Base-by-base conservation (phyloP, 1,140 invertebrate genomes). In the Doryteuthis pealeii region DNA sequence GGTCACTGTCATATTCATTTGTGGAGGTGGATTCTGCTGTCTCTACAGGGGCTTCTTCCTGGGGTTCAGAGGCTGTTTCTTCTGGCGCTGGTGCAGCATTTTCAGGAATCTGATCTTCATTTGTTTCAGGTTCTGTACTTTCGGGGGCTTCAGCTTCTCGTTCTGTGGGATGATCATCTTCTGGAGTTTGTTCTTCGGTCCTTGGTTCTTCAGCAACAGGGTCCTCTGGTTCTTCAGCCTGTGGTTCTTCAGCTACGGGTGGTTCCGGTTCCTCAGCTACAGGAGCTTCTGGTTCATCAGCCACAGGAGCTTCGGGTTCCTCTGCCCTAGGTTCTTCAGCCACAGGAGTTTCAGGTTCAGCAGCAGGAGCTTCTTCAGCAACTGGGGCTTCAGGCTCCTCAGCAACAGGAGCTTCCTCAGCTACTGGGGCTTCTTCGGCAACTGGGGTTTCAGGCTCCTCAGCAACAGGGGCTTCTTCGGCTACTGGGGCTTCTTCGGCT, bases 91-190 rank as follows among this genome's bases (percentile, higher is more conserved):
- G 5, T 15, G 54, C 54, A 62, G 54, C 54, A n/a, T 40, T 40
- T 40, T 40, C 35, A 40, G 35, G 35, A 40, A 40, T 40, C 35
- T 40, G 35, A 22, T 62, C 18, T 22, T 49, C 45, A 49, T 22
- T 49, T 49, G 12, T 22, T 49, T 22, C 22, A 22, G 12, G 1
- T 49, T 49, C 22, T 22, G 12, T 49, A 22, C 45, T 49, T 49
- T n/a, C n/a, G n/a, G n/a, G n/a, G n/a, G n/a, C 45, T 62, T 62
- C 54, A n/a, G 54, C 54, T 62, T 62, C 54, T 62, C 54, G 10
- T 12, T 12, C 22, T 62, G 18, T 18, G 10, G 35, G 35, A 5
- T 40, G 35, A 5, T 40, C 35, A 5, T 3, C 10, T 40, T 40
- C 35, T 10, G 35, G 35, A 40, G 35, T 10, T 5, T 10, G 35